Evolutionary conservation across 1,140 invertebrate species (phyloP).

Genomic region (Tetranychus urticae): DNA sequence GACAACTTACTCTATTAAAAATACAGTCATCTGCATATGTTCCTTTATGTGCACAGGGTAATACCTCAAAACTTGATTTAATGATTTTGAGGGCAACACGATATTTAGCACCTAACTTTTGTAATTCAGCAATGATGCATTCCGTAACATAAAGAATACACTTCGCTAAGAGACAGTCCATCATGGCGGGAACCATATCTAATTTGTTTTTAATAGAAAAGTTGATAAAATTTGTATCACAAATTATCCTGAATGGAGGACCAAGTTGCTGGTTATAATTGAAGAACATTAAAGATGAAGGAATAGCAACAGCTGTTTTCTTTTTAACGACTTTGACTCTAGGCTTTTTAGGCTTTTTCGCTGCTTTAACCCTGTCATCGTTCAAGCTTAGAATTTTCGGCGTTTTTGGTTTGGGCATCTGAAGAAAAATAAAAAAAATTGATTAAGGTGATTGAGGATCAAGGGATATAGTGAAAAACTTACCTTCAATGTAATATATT

Average conservation of each 20-base stretch:
- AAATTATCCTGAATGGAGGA: constrained; percentile 83
- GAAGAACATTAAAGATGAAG: constrained; percentile 44
- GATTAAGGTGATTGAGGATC: no score
- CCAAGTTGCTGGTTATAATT: constrained; percentile 97
- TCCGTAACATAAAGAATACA: constrained; percentile 96
- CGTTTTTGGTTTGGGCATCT: no score
- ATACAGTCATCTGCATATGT: constrained; percentile 99
- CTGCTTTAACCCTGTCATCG: no score
- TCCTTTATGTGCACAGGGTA: constrained; percentile 86
- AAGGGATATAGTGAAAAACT: no score
- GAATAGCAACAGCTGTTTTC: background rate
- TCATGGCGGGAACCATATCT: constrained; percentile 89
- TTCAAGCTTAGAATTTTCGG: no score
- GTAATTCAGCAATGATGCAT: constrained; percentile 93
- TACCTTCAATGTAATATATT: no score
- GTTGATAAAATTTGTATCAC: constrained; percentile 98
- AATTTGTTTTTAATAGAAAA: constrained; percentile 97
- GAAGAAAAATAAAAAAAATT: no score
- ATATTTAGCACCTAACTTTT: constrained; percentile 88
- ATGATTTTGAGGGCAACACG: constrained; percentile 83
- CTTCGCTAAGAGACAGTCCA: constrained; percentile 96
- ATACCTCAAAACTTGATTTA: constrained; percentile 80
- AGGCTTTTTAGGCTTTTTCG: no score
- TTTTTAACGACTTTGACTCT: background rate
- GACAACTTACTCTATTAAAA: constrained; percentile 78